Evolutionary conservation across 2,888 invertebrate genomes (phyloP), one percentile per base, ranked within the genome.

Genomic region (Keiferia lycopersicella): DNA sequence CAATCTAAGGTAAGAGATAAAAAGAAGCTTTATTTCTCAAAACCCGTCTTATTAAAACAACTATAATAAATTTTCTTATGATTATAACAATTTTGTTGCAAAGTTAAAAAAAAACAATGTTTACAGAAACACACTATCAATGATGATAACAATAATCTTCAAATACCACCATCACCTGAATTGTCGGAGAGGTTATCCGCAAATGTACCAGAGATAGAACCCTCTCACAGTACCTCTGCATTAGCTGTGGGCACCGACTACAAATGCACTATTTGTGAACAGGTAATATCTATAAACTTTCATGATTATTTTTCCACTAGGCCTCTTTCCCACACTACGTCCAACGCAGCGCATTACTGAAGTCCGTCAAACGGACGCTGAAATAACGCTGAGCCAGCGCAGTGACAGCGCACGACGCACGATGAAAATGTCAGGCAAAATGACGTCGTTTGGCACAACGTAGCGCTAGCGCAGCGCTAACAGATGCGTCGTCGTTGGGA

Each of bases 61-160:
- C 14, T 16, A n/a, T 16, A 45, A 14, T 7, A 6, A 3, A 41
- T 41, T 1, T 41, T 41, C 41, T 14, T 14, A 41, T 41, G 41
- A 12, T 14, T 1, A 16, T 45, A 45, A 16, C 2, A 16, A 16
- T 45, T 45, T 1, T 0, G 4, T n/a, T 4, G 16, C 45, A 20
- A 39, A 1, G 45, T 2, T 14, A 53, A 38, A 6, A 8, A 34
- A 10, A 8, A 10, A 2, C 26, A 34, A 7, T 63, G 30, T 66
- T 83, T 81, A 67, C 68, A 83, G 83, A 65, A 61, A 30, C 66
- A 68, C 7, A 68, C 38, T 53, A 16, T 66, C 16, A 84, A 80
- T 67, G 84, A 86, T 64, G 78, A 60, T 26, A 86, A 86, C 65
- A 86, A 86, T 61, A 86, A 86, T 67, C 65, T 79, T 59, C 66